Evolutionary conservation across 1,140 invertebrate genomes (phyloP).

Genomic region (Apocrypta bakeri): DNA sequence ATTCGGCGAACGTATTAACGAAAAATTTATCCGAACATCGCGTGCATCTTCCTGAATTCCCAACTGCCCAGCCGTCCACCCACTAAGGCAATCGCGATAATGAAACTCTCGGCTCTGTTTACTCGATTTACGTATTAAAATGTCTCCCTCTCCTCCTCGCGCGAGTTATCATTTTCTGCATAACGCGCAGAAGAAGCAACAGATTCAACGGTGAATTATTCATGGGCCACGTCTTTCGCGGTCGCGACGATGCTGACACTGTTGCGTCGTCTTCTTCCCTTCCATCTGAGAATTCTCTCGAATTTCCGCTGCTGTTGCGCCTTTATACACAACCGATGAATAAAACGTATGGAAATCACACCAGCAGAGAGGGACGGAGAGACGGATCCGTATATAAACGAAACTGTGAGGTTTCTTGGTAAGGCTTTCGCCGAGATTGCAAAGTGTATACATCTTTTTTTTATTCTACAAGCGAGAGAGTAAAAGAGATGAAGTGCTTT

Average conservation of each 20-base stretch:
- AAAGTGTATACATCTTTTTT: not conserved
- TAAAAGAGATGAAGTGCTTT: not conserved
- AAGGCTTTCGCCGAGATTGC: conserved; percentile 25
- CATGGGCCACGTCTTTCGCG: conserved; percentile 19
- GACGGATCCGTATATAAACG: not conserved
- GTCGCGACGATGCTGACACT: not conserved
- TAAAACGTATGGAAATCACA: conserved; percentile 17
- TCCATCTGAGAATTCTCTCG: not conserved
- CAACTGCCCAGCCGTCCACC: not conserved
- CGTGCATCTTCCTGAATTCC: conserved; percentile 32
- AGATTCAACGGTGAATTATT: conserved; percentile 47
- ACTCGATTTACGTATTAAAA: conserved; percentile 32
- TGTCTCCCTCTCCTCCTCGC: not conserved
- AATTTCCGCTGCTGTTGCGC: not conserved
- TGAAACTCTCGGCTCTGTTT: conserved; percentile 25
- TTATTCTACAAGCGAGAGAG: too few species aligned
- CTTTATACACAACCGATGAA: not conserved
- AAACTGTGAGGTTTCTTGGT: not conserved
- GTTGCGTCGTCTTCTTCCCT: conserved; percentile 4
- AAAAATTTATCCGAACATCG: not conserved
- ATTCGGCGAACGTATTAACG: not conserved
- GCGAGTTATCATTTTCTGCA: not conserved
- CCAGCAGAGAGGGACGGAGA: too few species aligned
- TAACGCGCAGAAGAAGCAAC: conserved; percentile 9
- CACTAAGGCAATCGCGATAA: conserved; percentile 41